phyloP scores from a whole-genome alignment of 2,888 invertebrate species.

The Diabrotica balteata region DNA sequence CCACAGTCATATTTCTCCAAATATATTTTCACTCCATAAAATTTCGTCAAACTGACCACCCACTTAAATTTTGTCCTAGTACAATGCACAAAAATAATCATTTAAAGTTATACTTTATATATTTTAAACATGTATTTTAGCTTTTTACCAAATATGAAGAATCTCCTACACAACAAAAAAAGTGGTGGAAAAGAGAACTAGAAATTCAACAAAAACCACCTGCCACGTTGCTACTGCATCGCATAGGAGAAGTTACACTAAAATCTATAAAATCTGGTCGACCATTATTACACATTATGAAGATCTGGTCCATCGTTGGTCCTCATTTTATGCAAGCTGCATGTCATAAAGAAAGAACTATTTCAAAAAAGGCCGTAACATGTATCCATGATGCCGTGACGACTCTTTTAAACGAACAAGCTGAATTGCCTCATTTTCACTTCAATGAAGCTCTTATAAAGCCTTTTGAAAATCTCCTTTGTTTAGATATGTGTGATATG shows the following conservation, averaged over 20 bases:
- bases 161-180: constrained; percentile 59
- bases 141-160: constrained; percentile 59
- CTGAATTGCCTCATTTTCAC: constrained; percentile 91
- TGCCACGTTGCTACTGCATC: constrained; percentile 73
- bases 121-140: constrained; percentile 42
- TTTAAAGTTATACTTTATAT: neutral
- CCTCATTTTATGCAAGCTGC: constrained; percentile 96
- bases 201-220: constrained; percentile 60
- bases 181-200: constrained; percentile 59
- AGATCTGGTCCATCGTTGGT: constrained; percentile 90
- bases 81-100: too few relatives aligned
- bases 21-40: too few relatives aligned
- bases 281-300: constrained; percentile 89
- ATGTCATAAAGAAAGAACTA: constrained; percentile 86
- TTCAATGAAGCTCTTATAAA: constrained; percentile 94
- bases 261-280: constrained; percentile 86
- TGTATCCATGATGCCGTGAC: constrained; percentile 93
- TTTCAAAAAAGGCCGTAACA: constrained; percentile 89
- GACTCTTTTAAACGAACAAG: constrained; percentile 83
- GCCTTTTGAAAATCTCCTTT: constrained; percentile 93
- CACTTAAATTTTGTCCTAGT: too few relatives aligned
- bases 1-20: too few relatives aligned
- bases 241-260: constrained; percentile 87
- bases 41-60: too few relatives aligned
- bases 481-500: constrained; percentile 90